These are phyloP conservation scores for Chionomys nivalis DNA, from an alignment of 2,113 vertebrate genomes.

Conservation along the genomic window DNA sequence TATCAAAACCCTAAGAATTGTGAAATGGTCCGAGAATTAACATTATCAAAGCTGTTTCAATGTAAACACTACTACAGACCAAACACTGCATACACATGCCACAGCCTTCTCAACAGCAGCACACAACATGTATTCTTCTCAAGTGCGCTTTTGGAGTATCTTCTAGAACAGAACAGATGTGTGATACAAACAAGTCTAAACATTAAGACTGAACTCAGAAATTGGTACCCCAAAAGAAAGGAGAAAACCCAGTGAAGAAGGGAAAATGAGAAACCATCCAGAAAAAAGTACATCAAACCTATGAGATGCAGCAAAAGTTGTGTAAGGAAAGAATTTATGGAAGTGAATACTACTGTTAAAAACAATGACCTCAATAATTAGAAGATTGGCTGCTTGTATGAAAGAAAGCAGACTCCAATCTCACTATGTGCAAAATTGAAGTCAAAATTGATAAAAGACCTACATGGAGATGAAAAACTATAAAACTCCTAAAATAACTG, in stretches of 20 bases:
- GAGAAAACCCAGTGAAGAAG: neutral
- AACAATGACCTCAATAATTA: neutral
- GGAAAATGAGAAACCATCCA: neutral
- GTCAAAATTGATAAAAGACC: neutral
- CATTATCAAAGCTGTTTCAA: neutral
- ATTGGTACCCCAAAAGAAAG: neutral
- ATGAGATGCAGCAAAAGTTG: neutral
- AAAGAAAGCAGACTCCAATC: neutral
- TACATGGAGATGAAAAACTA: neutral
- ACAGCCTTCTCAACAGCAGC: neutral
- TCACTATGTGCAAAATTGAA: neutral
- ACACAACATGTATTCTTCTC: neutral
- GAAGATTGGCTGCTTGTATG: neutral
- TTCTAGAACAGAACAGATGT: neutral
- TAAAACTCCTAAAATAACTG: neutral
- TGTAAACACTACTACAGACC: neutral
- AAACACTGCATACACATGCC: neutral
- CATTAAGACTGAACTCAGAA: neutral
- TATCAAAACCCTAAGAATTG: neutral
- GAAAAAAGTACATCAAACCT: neutral
- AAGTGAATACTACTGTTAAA: neutral
- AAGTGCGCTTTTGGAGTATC: neutral
- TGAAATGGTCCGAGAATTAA: slow-evolving; percentile 68
- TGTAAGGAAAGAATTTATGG: neutral
- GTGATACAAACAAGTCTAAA: neutral